phyloP scores from a whole-genome alignment of 2,113 vertebrate genomes.

The Periophthalmus modestus region DNA sequence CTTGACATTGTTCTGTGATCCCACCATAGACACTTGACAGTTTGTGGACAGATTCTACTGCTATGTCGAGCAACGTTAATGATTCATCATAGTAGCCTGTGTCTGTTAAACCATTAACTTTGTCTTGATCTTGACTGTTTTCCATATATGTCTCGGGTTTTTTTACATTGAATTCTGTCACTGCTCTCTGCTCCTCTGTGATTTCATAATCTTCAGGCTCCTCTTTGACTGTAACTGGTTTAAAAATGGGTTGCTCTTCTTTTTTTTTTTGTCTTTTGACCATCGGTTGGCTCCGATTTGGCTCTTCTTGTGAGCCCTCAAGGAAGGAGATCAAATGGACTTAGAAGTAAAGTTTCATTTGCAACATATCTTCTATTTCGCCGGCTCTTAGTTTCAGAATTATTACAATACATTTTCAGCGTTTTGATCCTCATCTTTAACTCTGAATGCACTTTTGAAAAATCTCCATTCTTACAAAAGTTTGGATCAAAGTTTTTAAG shows the following conservation, averaged over 20 bases:
- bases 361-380: constrained; percentile 65
- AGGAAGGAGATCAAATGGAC: constrained; percentile 70
- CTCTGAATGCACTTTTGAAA: constrained; percentile 60
- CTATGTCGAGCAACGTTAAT: constrained; percentile 72
- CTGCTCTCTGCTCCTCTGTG: constrained; percentile 9
- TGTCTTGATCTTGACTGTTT: constrained; percentile 1
- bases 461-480: constrained; percentile 69
- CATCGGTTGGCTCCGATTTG: constrained; percentile 1
- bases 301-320: constrained; percentile 5
- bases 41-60: constrained; percentile 73
- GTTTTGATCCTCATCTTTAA: constrained; percentile 64
- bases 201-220: constrained; percentile 45
- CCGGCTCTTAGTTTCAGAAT: constrained; percentile 68
- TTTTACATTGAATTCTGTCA: not conserved
- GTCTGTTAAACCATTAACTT: constrained; percentile 1
- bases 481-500: constrained; percentile 72
- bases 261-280: constrained; percentile 62
- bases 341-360: constrained; percentile 73
- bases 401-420: constrained; percentile 58
- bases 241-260: not conserved
- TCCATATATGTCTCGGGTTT: constrained; percentile 12
- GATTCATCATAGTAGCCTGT: constrained; percentile 28
- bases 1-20: constrained; percentile 45
- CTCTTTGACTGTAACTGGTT: constrained; percentile 50
- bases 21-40: constrained; percentile 60